Evolutionary conservation across 2,888 invertebrate species (phyloP).

Genomic region (Drosophila prostipennis): DNA sequence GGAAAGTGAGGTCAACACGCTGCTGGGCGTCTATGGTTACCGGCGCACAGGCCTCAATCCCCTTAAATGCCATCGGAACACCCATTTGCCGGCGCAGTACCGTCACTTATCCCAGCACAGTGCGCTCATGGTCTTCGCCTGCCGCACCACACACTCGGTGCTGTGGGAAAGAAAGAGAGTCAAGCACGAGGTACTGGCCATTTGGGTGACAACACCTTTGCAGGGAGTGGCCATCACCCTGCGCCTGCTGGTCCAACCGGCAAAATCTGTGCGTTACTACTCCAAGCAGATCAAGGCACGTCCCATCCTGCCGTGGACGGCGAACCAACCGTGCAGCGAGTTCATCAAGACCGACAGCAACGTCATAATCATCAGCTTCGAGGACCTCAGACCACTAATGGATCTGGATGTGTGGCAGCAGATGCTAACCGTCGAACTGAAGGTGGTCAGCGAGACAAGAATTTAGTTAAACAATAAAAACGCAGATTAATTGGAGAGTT

Average conservation of each 20-base stretch:
- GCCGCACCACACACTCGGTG: conserved; percentile 57
- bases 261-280: conserved; percentile 42
- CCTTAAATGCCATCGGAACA: conserved; percentile 57
- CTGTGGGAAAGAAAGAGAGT: conserved; percentile 53
- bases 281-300: conserved; percentile 47
- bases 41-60: conserved; percentile 58
- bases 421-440: conserved; percentile 52
- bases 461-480: not conserved
- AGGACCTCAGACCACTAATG: conserved; percentile 45
- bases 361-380: conserved; percentile 49
- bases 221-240: conserved; percentile 47
- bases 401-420: conserved; percentile 33
- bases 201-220: conserved; percentile 56
- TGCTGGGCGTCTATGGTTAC: conserved; percentile 54
- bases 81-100: conserved; percentile 47
- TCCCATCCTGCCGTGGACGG: conserved; percentile 19
- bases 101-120: conserved; percentile 61
- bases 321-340: conserved; percentile 40
- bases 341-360: conserved; percentile 64
- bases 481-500: not conserved
- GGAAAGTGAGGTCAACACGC: conserved; percentile 18
- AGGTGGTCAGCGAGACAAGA: conserved; percentile 51
- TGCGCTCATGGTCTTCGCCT: conserved; percentile 58
- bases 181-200: conserved; percentile 49
- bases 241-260: conserved; percentile 56